These are phyloP conservation scores for Tautogolabrus adspersus DNA, from an alignment of 2,113 vertebrate genomes.

Conservation along the genomic window DNA sequence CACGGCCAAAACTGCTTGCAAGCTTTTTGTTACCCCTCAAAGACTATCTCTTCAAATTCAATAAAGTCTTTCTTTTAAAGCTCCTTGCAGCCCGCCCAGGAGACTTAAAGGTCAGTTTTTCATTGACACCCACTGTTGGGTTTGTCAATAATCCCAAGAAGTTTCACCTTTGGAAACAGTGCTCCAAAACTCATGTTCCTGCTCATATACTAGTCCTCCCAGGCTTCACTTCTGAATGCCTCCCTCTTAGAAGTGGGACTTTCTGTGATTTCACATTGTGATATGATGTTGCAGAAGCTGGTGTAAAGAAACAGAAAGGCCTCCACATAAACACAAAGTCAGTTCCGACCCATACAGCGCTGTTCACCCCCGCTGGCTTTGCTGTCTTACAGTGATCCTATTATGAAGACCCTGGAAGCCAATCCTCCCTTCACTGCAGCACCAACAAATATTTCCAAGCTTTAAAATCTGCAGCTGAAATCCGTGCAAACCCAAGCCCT, in stretches of 20 bases:
- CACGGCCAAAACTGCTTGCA: not conserved
- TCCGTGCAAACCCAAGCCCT: not conserved
- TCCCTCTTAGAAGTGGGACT: no score
- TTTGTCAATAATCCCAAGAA: constrained; percentile 9
- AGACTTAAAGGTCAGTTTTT: constrained; percentile 18
- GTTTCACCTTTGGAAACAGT: no score
- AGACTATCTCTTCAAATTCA: not conserved
- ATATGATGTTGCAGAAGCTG: no score
- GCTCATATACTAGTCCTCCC: not conserved
- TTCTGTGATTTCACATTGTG: no score
- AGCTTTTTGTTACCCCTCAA: not conserved
- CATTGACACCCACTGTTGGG: not conserved
- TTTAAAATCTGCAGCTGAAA: not conserved
- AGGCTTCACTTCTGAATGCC: not conserved
- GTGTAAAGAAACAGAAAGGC: no score
- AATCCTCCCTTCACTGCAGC: no score
- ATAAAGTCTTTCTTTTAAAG: not conserved
- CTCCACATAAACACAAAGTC: no score
- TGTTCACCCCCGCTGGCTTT: no score
- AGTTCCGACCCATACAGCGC: no score
- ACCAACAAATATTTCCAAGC: no score
- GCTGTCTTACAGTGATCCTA: no score
- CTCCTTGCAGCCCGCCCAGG: not conserved
- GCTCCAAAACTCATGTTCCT: not conserved
- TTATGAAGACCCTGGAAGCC: no score